These are phyloP conservation scores for Clostera curtula DNA, from an alignment of 2,888 invertebrate genomes.

Conservation along the genomic window DNA sequence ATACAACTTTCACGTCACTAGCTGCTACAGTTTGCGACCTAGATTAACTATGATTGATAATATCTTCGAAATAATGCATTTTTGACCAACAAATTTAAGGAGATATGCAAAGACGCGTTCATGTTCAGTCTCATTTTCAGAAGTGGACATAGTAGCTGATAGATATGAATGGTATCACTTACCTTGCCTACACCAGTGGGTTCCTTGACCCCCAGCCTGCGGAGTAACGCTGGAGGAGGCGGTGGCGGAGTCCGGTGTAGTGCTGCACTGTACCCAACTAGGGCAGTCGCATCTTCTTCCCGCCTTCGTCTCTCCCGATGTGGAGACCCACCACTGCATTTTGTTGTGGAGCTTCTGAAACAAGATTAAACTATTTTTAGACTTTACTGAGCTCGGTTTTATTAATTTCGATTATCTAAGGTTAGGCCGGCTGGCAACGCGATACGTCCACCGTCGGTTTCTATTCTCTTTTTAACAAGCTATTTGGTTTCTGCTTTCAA, in stretches of 20 bases:
- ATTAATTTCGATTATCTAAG: too few species aligned
- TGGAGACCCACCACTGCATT: conserved; percentile 74
- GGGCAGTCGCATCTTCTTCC: conserved; percentile 68
- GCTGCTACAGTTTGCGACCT: too few species aligned
- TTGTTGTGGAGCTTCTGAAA: conserved; percentile 73
- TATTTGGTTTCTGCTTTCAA: too few species aligned
- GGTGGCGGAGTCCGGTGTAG: conserved; percentile 84
- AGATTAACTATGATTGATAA: too few species aligned
- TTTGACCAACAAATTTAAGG: too few species aligned
- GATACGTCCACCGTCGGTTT: too few species aligned
- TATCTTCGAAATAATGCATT: too few species aligned
- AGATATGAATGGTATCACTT: conserved; percentile 37
- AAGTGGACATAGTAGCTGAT: too few species aligned
- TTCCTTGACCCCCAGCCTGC: conserved; percentile 84
- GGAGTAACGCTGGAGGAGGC: conserved; percentile 84
- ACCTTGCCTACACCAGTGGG: conserved; percentile 90
- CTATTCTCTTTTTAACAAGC: too few species aligned
- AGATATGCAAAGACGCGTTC: too few species aligned
- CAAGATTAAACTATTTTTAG: conserved; percentile 8
- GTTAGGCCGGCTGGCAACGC: too few species aligned
- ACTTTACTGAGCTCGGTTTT: not conserved
- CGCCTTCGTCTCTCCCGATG: conserved; percentile 77
- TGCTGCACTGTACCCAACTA: conserved; percentile 80
- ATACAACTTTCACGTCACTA: too few species aligned
- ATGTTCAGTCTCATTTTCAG: not conserved